Evolutionary conservation across 2,113 vertebrate species (phyloP), one percentile per base, ranked within the genome.

Genomic region (Thomomys bottae): DNA sequence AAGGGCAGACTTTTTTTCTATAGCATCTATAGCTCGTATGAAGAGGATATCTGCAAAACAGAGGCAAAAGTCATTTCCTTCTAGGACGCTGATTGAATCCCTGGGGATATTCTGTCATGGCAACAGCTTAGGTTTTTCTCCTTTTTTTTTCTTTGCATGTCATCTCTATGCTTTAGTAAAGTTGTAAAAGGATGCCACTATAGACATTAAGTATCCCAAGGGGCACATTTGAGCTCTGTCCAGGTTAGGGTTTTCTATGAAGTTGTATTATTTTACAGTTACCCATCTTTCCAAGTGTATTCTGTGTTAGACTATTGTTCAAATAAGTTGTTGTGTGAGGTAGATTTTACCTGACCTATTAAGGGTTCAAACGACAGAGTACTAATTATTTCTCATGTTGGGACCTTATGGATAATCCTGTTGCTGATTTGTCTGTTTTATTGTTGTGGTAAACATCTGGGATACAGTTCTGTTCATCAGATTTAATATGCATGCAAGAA

Each of bases 401-500:
- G 98, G 98, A 98, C 98, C 98, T 98, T 98, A 98, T 99, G 98
- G 98, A 98, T 97, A 98, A 98, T 98, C 97, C 97, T 97, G 98
- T 98, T 98, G 98, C 98, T 97, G 98, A 98, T 98, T 98, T 98
- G 98, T 99, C 98, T 92, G 98, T 97, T 98, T 98, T 97, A 98
- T 98, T 98, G 98, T 98, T 97, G 98, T 98, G 98, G 98, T 98
- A 54, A 54, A 98, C 98, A 98, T 98, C 98, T 98, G 98, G 98
- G 98, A 98, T 99, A 99, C 98, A 98, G 98, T 99, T 98, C 98
- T 98, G 98, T 98, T 98, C 98, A 98, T 99, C 98, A 98, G 98
- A 98, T 98, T 99, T 99, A 98, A 98, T 98, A 99, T 98, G 98
- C 99, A 99, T 99, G 98, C 10, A 98, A 98, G 98, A 99, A 99